A percentile compares a stretch with the other conserved stretches of the same genome.
These are phyloP conservation scores for Bombus breviceps DNA, from an alignment of 1,140 invertebrate genomes.

Conservation along the genomic window DNA sequence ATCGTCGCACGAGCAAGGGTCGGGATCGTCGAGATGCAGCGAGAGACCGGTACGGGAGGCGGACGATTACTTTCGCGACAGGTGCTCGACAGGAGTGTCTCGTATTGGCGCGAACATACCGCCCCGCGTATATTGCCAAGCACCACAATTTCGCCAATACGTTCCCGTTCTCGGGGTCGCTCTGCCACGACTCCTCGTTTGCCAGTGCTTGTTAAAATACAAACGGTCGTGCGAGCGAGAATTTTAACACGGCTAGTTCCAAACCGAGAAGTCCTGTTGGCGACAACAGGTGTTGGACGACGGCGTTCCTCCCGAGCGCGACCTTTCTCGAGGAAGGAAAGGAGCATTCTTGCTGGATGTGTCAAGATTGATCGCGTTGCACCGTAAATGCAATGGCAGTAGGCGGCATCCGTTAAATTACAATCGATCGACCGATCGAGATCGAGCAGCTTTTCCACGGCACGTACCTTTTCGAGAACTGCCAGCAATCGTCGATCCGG, in stretches of 20 bases:
- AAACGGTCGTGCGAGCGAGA: background rate
- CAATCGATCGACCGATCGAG: background rate
- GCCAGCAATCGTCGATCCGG: background rate
- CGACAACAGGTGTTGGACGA: constrained; percentile 70
- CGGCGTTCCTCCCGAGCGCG: constrained; percentile 50
- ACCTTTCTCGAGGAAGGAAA: constrained; percentile 38
- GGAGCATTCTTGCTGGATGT: constrained; percentile 34
- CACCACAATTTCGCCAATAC: background rate
- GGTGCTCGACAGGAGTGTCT: constrained; percentile 53
- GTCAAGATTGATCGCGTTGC: background rate
- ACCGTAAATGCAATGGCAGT: background rate
- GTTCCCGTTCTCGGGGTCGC: too few relatives aligned
- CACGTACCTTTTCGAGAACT: background rate
- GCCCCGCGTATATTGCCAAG: background rate
- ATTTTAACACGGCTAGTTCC: constrained; percentile 13
- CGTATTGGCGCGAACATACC: too few relatives aligned
- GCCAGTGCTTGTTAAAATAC: background rate
- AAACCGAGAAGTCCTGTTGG: constrained; percentile 38
- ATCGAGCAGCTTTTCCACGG: background rate
- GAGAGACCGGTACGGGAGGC: constrained; percentile 8
- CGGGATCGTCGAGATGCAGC: constrained; percentile 9
- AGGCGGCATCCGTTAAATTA: background rate
- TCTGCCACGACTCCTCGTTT: background rate
- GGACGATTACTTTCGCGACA: constrained; percentile 56
- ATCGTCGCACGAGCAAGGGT: constrained; percentile 1